Conservation (phyloP, 2,888 invertebrate genomes). For the Orchesella flavescens region DNA sequence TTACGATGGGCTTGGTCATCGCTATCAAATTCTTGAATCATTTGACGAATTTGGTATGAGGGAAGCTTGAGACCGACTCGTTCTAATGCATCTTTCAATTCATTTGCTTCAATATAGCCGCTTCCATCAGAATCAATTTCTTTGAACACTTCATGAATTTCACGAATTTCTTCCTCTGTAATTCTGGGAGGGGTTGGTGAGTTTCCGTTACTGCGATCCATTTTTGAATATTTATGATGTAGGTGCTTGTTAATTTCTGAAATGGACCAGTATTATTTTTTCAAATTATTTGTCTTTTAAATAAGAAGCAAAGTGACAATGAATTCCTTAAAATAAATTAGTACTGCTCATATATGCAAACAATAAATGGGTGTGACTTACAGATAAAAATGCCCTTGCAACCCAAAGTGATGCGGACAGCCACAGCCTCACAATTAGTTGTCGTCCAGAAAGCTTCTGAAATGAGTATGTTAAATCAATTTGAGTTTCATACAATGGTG, state of each 20-base stretch:
- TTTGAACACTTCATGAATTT: conserved; percentile 66
- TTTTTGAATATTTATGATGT: background rate
- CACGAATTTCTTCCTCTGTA: conserved; percentile 48
- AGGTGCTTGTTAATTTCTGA: background rate
- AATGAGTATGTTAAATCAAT: background rate
- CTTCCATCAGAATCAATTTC: conserved; percentile 94
- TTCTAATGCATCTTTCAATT: conserved; percentile 92
- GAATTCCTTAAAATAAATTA: too few species aligned
- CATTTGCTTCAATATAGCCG: conserved; percentile 91
- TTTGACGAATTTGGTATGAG: conserved; percentile 89
- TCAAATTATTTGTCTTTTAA: background rate
- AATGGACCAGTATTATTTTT: background rate
- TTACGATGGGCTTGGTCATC: conserved; percentile 79
- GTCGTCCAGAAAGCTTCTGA: background rate
- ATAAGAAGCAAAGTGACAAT: too few species aligned
- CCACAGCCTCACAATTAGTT: too few species aligned
- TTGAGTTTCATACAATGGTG: conserved; percentile 22
- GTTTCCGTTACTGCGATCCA: conserved; percentile 57
- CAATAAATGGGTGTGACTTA: conserved; percentile 41
- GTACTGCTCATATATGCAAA: background rate
- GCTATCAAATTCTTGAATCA: conserved; percentile 86
- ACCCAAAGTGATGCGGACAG: too few species aligned
- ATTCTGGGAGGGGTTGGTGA: conserved; percentile 55
- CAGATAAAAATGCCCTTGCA: background rate
- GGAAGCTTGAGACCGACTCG: conserved; percentile 95